Evolutionary conservation across 2,113 vertebrate genomes (phyloP).

Genomic region (Elaphurus davidianus): DNA sequence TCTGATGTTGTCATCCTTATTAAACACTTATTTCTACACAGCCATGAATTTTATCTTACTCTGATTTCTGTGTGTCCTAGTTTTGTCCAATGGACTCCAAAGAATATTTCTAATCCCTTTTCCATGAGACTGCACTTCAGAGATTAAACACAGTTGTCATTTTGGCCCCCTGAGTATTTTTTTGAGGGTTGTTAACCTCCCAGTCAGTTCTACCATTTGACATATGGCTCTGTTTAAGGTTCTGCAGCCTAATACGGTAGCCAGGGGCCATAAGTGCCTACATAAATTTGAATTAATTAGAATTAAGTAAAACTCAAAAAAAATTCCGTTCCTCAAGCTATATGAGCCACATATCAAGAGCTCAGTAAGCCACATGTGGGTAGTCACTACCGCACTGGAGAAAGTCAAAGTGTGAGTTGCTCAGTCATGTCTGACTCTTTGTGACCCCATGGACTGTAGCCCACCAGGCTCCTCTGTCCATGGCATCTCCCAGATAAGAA

Average conservation of each 20-base stretch:
- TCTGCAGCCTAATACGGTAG: not conserved
- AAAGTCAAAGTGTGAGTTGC: not conserved
- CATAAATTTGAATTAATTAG: not conserved
- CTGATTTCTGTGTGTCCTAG: not conserved
- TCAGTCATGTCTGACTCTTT: not conserved
- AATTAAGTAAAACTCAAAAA: not conserved
- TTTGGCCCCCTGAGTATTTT: not conserved
- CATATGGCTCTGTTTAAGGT: not conserved
- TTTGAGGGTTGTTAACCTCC: not conserved
- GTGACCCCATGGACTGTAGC: not conserved
- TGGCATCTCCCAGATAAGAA: not conserved
- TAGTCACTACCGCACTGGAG: not conserved
- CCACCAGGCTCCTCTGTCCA: not conserved
- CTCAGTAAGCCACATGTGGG: not conserved
- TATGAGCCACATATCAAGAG: not conserved
- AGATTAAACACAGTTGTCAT: not conserved
- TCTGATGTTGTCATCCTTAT: not conserved
- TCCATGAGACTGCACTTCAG: not conserved
- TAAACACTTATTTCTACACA: not conserved
- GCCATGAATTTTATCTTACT: not conserved
- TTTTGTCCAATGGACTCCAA: not conserved
- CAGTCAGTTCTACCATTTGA: not conserved
- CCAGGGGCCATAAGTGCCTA: not conserved
- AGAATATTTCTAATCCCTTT: not conserved
- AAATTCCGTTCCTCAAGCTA: not conserved